A percentile compares a stretch with the other conserved stretches of the same genome.
Evolutionary conservation across 2,888 invertebrate genomes (phyloP).

Genomic region (Cephus pygmeus): DNA sequence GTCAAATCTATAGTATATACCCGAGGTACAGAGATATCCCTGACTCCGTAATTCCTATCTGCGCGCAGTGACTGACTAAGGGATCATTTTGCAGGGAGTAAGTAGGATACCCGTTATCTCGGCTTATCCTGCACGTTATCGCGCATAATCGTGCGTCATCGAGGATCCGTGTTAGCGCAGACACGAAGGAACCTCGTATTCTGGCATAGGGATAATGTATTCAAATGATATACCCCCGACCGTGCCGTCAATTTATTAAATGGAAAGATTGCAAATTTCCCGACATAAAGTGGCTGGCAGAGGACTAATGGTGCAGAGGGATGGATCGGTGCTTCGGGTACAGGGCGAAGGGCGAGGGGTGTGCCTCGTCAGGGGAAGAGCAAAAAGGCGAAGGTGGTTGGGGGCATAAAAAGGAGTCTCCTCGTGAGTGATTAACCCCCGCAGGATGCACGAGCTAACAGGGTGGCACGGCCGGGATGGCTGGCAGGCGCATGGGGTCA

Average conservation of each 20-base stretch:
- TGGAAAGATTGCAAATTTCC: slow-evolving; percentile 66
- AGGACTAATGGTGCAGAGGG: slow-evolving; percentile 61
- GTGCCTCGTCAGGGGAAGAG: slow-evolving; percentile 42
- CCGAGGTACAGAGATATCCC: not conserved
- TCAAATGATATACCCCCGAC: slow-evolving; percentile 59
- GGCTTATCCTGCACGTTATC: not conserved
- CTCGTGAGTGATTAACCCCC: slow-evolving; percentile 46
- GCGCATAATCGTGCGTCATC: not conserved
- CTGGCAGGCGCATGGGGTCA: slow-evolving; percentile 57
- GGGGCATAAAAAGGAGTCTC: slow-evolving; percentile 41
- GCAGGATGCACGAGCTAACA: slow-evolving; percentile 22
- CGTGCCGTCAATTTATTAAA: slow-evolving; percentile 63
- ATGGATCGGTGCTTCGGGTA: slow-evolving; percentile 26
- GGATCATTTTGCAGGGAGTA: not conserved
- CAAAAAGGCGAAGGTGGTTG: slow-evolving; percentile 25
- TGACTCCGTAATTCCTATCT: not conserved
- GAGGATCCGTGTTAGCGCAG: slow-evolving; percentile 32
- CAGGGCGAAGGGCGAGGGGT: slow-evolving; percentile 31
- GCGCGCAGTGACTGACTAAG: not conserved
- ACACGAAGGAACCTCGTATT: slow-evolving; percentile 27
- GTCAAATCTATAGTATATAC: not conserved
- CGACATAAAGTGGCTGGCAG: slow-evolving; percentile 63
- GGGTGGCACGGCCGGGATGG: slow-evolving; percentile 21
- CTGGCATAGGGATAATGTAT: slow-evolving; percentile 50
- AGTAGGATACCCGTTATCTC: not conserved